Base-by-base conservation (phyloP, 1,140 invertebrate genomes). In the Drosophila rufa region DNA sequence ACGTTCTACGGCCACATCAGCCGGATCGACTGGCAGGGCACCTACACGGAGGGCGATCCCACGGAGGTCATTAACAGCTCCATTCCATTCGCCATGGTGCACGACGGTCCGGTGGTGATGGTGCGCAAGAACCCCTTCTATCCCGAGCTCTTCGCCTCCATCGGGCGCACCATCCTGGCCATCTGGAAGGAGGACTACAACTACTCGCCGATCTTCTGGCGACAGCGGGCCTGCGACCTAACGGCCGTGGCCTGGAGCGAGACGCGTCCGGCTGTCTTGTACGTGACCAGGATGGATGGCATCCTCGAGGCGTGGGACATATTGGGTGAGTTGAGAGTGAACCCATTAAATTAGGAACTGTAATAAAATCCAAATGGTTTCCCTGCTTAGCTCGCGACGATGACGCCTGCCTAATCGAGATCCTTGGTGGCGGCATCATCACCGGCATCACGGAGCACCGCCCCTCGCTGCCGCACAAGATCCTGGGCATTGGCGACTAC, bases 21-120 rank as follows among this genome's bases (percentile, higher is more conserved):
- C 30, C 77, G 89, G 2, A 67, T 93, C 64, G 91, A 90, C 12
- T 93, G 93, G 56, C 92, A 92, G n/a, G 94, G 94, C 33, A 83
- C 93, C 82, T 94, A 94, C 71, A 93, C 93, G 71, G 93, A 91
- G 80, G 82, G 83, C 33, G 92, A 93, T 7, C 61, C 92, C 38
- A 93, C 93, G 82, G 94, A 93, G 73, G 84, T 75, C 81, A 94
- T 85, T 79, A 93, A 70, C 84, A 91, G 70, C 91, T 77, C 66
- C 93, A 94, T 86, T 60, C 92, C 33, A 93, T 92, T 65, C 94
- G 94, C 71, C 92, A 83, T 65, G 42, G 94, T 95, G 56, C 96
- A 97, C 79, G 95, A 96, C 80, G 96, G 96, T 0, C 94, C 95
- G 3, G 86, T 96, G 15, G 93, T 94, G 1, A 92, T 94, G 27